Evolutionary conservation across 2,888 invertebrate genomes (phyloP), one percentile per base, ranked within the genome.

Genomic region (Xylocampa areola): DNA sequence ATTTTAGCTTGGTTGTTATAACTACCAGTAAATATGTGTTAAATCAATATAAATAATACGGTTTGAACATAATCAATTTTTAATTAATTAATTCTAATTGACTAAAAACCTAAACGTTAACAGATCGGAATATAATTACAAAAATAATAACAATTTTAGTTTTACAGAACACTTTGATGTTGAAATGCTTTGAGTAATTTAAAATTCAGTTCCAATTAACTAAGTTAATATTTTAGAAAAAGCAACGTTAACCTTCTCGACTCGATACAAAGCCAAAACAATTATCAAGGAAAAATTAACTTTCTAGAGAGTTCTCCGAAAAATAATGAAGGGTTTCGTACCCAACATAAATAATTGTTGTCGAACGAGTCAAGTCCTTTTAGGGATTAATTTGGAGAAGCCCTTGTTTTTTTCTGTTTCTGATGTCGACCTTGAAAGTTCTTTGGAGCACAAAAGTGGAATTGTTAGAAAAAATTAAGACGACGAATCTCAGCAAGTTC

Each of bases 231-330:
- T 60, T 63, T 39, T 37, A 60, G 47, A 52, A 66, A 68, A 72
- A 65, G 10, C 43, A 13, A 37, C 39, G 13, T n/a, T 14, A 43
- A 25, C 47, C 51, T 40, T 35, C 41, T 32, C 13, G 41, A 62
- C 33, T 49, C 40, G 23, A 54, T 63, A 45, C 50, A 69, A 67
- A 77, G 67, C 45, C 61, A 63, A 69, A 77, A 79, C 71, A 81
- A 81, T 78, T 77, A 79, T 76, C 72, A 67, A 70, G 58, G 66
- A 76, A 77, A 79, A 81, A 81, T 69, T 74, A 69, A 80, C 77
- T 79, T 81, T 70, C 52, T 23, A 45, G 57, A 58, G 54, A 73
- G 71, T 78, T 79, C 47, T 13, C 48, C 48, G 48, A 63, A 73
- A 79, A 81, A 74, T 81, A 77, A 80, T 77, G 65, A 77, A 77